These are phyloP conservation scores for Mesocricetus auratus DNA, from an alignment of 2,113 vertebrate species.

Conservation along the genomic window DNA sequence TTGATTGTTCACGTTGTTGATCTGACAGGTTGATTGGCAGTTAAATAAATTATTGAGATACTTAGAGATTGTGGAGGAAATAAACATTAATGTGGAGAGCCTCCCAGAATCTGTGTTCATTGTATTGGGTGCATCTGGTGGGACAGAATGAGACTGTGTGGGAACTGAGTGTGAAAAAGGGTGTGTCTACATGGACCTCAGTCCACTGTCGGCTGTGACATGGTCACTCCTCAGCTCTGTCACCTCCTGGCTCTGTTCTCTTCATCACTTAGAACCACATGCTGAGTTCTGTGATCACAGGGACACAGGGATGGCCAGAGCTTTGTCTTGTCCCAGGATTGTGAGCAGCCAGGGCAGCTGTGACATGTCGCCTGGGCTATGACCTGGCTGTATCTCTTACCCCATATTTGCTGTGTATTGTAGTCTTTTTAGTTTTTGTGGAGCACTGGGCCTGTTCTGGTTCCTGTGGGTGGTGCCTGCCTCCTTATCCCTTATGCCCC, in stretches of 20 bases:
- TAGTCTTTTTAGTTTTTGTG: too few relatives aligned
- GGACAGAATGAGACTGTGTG: neutral
- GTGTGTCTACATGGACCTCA: neutral
- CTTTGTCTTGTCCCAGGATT: neutral
- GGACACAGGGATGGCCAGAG: neutral
- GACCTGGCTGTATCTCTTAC: neutral
- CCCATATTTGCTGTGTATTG: neutral
- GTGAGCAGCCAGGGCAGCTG: neutral
- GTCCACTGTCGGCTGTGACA: neutral
- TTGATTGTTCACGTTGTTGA: neutral
- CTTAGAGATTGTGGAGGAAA: neutral
- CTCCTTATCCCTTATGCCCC: too few relatives aligned
- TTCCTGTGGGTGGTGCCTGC: too few relatives aligned
- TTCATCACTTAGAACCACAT: neutral
- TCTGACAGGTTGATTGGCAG: neutral
- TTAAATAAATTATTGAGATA: neutral
- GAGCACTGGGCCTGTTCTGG: too few relatives aligned
- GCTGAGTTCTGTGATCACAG: neutral
- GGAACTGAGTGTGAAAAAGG: neutral
- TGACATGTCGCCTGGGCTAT: neutral
- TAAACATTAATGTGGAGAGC: neutral
- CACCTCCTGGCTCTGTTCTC: neutral
- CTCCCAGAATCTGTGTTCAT: neutral
- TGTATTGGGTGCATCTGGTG: neutral
- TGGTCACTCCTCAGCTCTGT: neutral